phyloP scores from a whole-genome alignment of 2,797 vertebrate species.

The Melanotaenia pygmaea region DNA sequence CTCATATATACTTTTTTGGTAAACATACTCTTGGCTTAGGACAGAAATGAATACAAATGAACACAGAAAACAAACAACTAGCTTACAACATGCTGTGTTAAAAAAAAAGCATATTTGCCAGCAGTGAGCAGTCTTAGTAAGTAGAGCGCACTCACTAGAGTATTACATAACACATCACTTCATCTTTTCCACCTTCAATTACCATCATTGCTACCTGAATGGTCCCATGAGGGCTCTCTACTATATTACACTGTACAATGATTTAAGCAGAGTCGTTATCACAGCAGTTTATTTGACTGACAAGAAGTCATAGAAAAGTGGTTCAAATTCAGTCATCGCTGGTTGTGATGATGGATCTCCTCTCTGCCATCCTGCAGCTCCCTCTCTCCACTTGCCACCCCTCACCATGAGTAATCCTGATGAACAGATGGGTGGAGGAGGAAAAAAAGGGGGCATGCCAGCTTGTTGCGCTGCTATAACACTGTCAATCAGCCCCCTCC shows the following conservation, averaged over 20 bases:
- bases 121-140: slow-evolving; percentile 31
- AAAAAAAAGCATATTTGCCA: slow-evolving; percentile 38
- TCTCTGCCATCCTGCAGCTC: slow-evolving; percentile 31
- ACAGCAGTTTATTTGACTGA: slow-evolving; percentile 34
- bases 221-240: slow-evolving; percentile 43
- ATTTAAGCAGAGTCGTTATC: slow-evolving; percentile 55
- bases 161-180: slow-evolving; percentile 58
- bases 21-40: neutral
- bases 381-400: slow-evolving; percentile 33
- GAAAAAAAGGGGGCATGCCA: slow-evolving; percentile 54
- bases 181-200: slow-evolving; percentile 38
- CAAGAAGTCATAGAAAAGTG: slow-evolving; percentile 29
- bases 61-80: neutral
- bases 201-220: slow-evolving; percentile 42
- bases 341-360: slow-evolving; percentile 26
- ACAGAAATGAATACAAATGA: slow-evolving; percentile 1
- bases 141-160: slow-evolving; percentile 28
- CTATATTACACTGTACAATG: slow-evolving; percentile 31
- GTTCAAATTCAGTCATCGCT: slow-evolving; percentile 32
- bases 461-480: slow-evolving; percentile 62
- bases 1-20: neutral
- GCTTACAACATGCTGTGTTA: neutral
- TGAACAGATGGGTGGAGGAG: slow-evolving; percentile 76
- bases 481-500: slow-evolving; percentile 56
- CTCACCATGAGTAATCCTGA: slow-evolving; percentile 67